Evolutionary conservation across 2,888 invertebrate species (phyloP).

Genomic region (Xylota segnis): DNA sequence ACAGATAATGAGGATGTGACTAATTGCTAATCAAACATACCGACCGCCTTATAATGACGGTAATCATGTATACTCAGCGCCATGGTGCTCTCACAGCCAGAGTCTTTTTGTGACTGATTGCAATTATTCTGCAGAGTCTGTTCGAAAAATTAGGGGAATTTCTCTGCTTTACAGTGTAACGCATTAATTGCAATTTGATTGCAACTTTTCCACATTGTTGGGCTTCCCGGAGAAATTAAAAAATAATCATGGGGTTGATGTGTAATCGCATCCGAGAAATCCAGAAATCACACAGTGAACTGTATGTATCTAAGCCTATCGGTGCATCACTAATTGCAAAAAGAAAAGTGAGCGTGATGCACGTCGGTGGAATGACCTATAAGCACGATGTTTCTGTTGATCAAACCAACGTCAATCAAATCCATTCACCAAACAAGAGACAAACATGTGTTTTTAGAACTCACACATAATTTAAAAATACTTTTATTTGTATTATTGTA

Average conservation of each 20-base stretch:
- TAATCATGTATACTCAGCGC: constrained; percentile 35
- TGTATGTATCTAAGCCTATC: background rate
- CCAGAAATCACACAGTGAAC: background rate
- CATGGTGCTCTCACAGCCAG: constrained; percentile 41
- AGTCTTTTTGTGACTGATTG: constrained; percentile 36
- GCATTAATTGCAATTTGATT: constrained; percentile 24
- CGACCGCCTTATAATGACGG: constrained; percentile 24
- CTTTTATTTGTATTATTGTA: too few relatives aligned
- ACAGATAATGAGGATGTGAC: constrained; percentile 71
- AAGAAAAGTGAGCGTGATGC: background rate
- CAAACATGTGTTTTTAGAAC: too few relatives aligned
- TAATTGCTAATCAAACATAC: constrained; percentile 68
- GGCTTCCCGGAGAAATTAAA: constrained; percentile 25
- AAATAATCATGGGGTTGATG: background rate
- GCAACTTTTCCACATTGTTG: constrained; percentile 12
- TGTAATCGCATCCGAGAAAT: background rate
- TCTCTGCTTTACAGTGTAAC: constrained; percentile 6
- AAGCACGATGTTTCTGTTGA: too few relatives aligned
- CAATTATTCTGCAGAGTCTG: constrained; percentile 18
- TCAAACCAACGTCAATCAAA: too few relatives aligned
- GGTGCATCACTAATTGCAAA: background rate
- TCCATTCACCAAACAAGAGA: too few relatives aligned
- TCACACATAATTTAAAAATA: too few relatives aligned
- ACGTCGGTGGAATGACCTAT: constrained; percentile 8
- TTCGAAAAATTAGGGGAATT: constrained; percentile 37